Conservation (phyloP, 1,140 invertebrate species). For the Drosophila chauvacae region DNA sequence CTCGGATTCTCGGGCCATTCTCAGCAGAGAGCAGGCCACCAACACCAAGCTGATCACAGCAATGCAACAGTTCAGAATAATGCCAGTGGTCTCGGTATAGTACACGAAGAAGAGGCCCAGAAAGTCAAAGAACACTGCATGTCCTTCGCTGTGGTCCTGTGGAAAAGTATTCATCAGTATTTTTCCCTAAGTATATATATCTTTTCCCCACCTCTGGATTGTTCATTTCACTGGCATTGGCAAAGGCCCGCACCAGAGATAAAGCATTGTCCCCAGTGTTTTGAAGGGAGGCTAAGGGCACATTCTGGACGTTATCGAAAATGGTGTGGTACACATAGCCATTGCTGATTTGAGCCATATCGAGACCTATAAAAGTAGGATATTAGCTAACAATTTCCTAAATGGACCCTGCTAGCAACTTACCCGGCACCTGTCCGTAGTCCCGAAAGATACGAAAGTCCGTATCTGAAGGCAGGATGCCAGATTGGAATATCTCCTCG, state of each 20-base stretch:
- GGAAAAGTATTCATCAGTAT: slow-evolving; percentile 9
- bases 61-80: slow-evolving; percentile 86
- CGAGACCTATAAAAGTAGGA: slow-evolving; percentile 36
- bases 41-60: slow-evolving; percentile 85
- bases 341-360: slow-evolving; percentile 87
- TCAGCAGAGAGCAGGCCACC: slow-evolving; percentile 78
- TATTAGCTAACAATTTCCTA: background rate
- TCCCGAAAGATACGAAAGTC: slow-evolving; percentile 98
- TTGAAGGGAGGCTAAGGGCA: slow-evolving; percentile 92
- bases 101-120: slow-evolving; percentile 89
- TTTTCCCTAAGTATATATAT: background rate
- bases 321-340: slow-evolving; percentile 96
- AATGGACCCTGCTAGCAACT: background rate
- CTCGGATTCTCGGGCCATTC: slow-evolving; percentile 55
- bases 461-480: slow-evolving; percentile 96
- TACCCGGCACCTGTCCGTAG: slow-evolving; percentile 90
- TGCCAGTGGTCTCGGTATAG: slow-evolving; percentile 86
- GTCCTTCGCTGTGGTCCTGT: slow-evolving; percentile 85
- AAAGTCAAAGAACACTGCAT: slow-evolving; percentile 92
- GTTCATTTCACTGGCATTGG: slow-evolving; percentile 87
- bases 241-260: slow-evolving; percentile 88
- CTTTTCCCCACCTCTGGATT: slow-evolving; percentile 71
- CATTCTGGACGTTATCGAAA: slow-evolving; percentile 90
- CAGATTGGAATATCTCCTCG: slow-evolving; percentile 97
- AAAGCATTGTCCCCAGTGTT: slow-evolving; percentile 92